Evolutionary conservation across 2,888 invertebrate species (phyloP).

Genomic region (Melanostoma mellinum): DNA sequence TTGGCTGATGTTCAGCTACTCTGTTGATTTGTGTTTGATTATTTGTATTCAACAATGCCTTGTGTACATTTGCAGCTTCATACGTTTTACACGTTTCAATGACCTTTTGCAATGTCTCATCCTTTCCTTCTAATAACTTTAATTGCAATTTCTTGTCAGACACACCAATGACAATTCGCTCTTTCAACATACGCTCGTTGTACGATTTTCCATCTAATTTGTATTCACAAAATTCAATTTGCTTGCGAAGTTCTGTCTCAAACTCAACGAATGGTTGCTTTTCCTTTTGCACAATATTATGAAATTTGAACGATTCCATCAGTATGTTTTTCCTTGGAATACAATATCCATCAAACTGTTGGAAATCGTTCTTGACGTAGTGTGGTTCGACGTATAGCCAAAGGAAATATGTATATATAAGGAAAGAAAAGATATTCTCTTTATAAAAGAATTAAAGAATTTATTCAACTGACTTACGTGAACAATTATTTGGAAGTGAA

Average conservation of each 20-base stretch:
- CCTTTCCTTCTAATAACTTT: slow-evolving; percentile 51
- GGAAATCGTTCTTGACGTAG: too few relatives aligned
- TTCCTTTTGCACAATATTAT: slow-evolving; percentile 60
- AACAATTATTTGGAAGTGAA: too few relatives aligned
- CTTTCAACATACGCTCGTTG: slow-evolving; percentile 63
- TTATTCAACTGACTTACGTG: too few relatives aligned
- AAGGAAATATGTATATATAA: too few relatives aligned
- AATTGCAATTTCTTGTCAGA: slow-evolving; percentile 58
- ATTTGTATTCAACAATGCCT: slow-evolving; percentile 18
- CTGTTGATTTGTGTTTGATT: not conserved
- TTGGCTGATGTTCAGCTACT: slow-evolving; percentile 16
- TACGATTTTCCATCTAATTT: slow-evolving; percentile 45
- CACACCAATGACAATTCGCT: slow-evolving; percentile 61
- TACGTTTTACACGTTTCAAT: slow-evolving; percentile 52
- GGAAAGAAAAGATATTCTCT: too few relatives aligned
- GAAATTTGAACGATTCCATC: slow-evolving; percentile 36
- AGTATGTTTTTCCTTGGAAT: too few relatives aligned
- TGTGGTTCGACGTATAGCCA: too few relatives aligned
- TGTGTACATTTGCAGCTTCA: slow-evolving; percentile 45
- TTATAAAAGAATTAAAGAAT: too few relatives aligned
- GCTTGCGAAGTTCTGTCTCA: slow-evolving; percentile 61
- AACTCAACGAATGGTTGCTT: slow-evolving; percentile 60
- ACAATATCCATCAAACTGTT: too few relatives aligned
- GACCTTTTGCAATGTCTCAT: slow-evolving; percentile 49
- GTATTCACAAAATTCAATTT: slow-evolving; percentile 56